Percentiles rank a stretch among this genome's conserved stretches.
phyloP scores from a whole-genome alignment of 1,140 invertebrate species.

The Aphaenogaster ashmeadi region DNA sequence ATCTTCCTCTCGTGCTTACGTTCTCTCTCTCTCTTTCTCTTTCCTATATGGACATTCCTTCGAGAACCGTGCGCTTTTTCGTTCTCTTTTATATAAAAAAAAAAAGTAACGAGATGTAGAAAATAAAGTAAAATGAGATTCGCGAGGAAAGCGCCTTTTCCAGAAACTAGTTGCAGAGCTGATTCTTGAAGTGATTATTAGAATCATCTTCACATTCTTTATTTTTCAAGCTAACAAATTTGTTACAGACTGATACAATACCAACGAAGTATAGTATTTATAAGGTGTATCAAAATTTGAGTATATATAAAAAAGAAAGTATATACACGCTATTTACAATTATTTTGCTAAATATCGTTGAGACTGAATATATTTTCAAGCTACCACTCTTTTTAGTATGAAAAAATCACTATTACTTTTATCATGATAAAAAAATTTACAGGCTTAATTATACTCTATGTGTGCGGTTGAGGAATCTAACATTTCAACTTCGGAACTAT shows the following conservation, averaged over 20 bases:
- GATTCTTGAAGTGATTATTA: not conserved
- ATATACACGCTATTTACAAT: slow-evolving; percentile 26
- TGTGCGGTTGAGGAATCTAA: slow-evolving; percentile 85
- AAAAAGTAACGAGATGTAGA: not conserved
- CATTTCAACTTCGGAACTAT: slow-evolving; percentile 87
- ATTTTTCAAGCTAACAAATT: slow-evolving; percentile 35
- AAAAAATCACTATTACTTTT: not conserved
- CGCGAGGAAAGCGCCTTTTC: not conserved
- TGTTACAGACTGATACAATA: slow-evolving; percentile 10
- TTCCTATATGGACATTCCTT: not conserved
- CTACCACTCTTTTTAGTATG: slow-evolving; percentile 30
- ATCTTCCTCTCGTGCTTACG: not conserved
- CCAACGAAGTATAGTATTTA: not conserved
- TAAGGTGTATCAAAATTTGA: slow-evolving; percentile 44
- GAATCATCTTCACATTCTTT: not conserved
- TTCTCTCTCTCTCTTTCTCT: no score
- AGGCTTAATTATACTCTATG: slow-evolving; percentile 82
- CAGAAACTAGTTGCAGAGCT: not conserved
- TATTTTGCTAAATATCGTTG: slow-evolving; percentile 20
- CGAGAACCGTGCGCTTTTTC: not conserved
- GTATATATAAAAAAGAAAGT: slow-evolving; percentile 3
- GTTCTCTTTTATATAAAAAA: not conserved
- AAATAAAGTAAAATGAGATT: not conserved
- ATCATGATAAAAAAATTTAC: slow-evolving; percentile 25
- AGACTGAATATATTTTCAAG: slow-evolving; percentile 23